Conservation (phyloP, 2,113 vertebrate genomes). For the Agapornis roseicollis region DNA sequence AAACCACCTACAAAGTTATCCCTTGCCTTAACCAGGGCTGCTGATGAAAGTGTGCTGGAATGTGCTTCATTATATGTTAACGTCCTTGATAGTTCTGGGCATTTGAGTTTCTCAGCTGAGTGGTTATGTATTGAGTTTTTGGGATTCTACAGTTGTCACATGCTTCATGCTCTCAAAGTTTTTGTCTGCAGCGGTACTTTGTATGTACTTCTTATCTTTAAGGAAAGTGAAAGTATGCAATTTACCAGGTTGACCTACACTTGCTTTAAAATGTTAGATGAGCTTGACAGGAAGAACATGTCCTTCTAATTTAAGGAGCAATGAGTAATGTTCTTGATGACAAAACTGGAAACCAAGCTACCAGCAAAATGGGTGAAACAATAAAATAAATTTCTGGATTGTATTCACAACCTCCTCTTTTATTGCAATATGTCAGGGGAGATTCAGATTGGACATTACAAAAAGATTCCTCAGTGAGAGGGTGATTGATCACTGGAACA, state of each 20-base stretch:
- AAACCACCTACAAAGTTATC: background rate
- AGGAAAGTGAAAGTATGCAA: background rate
- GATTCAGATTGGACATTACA: background rate
- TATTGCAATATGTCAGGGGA: background rate
- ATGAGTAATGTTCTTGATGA: background rate
- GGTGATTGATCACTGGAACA: rapidly evolving
- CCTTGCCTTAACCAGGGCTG: background rate
- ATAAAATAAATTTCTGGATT: background rate
- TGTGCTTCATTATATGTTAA: background rate
- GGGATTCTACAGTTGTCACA: background rate
- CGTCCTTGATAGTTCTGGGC: background rate
- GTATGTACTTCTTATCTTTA: background rate
- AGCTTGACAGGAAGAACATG: background rate
- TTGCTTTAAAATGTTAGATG: background rate
- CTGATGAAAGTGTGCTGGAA: background rate
- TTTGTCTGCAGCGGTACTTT: background rate
- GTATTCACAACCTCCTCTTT: background rate
- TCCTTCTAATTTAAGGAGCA: background rate
- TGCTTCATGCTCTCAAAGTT: background rate
- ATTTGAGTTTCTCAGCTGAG: background rate
- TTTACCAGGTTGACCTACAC: background rate
- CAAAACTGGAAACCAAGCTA: background rate
- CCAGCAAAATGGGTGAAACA: background rate
- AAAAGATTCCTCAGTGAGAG: background rate
- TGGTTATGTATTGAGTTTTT: background rate